These are phyloP conservation scores for Xestia ashworthii DNA, from an alignment of 2,888 invertebrate genomes.

Conservation along the genomic window DNA sequence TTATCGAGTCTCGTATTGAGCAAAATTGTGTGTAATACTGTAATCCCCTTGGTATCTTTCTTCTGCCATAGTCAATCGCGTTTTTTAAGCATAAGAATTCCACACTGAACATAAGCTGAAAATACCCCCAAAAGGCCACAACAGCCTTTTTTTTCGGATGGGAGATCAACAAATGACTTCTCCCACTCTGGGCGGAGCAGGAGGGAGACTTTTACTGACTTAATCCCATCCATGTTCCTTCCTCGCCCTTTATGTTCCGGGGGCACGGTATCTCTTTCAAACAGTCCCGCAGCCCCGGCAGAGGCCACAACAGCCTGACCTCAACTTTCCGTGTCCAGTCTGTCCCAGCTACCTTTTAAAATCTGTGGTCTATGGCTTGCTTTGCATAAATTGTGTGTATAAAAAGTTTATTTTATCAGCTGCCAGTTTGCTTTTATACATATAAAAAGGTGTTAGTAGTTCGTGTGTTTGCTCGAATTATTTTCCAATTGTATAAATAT, in stretches of 20 bases:
- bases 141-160: too few relatives aligned
- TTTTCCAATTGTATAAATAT: constrained; percentile 54
- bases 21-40: neutral
- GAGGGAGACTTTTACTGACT: too few relatives aligned
- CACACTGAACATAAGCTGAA: neutral
- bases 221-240: too few relatives aligned
- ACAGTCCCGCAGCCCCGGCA: too few relatives aligned
- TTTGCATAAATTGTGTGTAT: constrained; percentile 12
- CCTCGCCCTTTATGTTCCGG: too few relatives aligned
- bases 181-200: too few relatives aligned
- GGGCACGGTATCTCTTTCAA: too few relatives aligned
- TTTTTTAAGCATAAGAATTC: neutral
- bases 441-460: constrained; percentile 29
- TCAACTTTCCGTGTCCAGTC: neutral
- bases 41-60: neutral
- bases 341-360: neutral
- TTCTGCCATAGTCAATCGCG: neutral
- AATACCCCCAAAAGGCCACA: neutral
- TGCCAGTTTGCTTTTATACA: constrained; percentile 12
- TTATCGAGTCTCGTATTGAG: neutral
- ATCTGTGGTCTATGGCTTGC: neutral
- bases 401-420: constrained; percentile 16
- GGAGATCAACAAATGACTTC: too few relatives aligned
- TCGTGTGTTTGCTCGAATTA: constrained; percentile 13
- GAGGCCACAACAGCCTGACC: neutral